These are phyloP conservation scores for Isurus oxyrinchus DNA, from an alignment of 2,113 vertebrate genomes.

Conservation along the genomic window DNA sequence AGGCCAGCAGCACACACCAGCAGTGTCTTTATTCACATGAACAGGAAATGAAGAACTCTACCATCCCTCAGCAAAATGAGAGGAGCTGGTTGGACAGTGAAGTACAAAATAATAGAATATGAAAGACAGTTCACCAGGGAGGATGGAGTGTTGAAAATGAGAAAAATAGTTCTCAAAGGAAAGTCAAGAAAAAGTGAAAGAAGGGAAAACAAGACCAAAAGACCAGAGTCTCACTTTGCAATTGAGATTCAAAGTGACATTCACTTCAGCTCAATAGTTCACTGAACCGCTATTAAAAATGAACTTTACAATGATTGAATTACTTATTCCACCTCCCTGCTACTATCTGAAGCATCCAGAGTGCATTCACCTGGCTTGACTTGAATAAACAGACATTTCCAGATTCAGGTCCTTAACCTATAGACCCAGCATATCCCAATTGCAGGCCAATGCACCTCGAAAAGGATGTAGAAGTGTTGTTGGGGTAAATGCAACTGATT, in stretches of 20 bases:
- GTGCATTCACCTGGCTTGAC: neutral
- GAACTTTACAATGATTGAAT: neutral
- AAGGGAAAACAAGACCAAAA: neutral
- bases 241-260: neutral
- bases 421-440: neutral
- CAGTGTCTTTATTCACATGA: too few relatives aligned
- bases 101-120: too few relatives aligned
- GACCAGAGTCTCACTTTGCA: neutral
- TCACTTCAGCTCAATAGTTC: neutral
- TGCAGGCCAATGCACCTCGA: neutral
- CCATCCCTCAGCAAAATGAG: too few relatives aligned
- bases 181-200: neutral
- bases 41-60: too few relatives aligned
- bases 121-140: too few relatives aligned
- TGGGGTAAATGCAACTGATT: neutral
- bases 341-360: too few relatives aligned
- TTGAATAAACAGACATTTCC: neutral
- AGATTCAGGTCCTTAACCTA: neutral
- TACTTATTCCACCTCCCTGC: too few relatives aligned
- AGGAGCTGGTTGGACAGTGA: too few relatives aligned
- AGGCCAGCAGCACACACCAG: too few relatives aligned
- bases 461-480: neutral
- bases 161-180: neutral
- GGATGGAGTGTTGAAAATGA: too few relatives aligned
- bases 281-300: neutral